A percentile compares a stretch with the other conserved stretches of the same genome.
These are phyloP conservation scores for Orthonevra nobilis DNA, from an alignment of 2,888 invertebrate species.

Conservation along the genomic window DNA sequence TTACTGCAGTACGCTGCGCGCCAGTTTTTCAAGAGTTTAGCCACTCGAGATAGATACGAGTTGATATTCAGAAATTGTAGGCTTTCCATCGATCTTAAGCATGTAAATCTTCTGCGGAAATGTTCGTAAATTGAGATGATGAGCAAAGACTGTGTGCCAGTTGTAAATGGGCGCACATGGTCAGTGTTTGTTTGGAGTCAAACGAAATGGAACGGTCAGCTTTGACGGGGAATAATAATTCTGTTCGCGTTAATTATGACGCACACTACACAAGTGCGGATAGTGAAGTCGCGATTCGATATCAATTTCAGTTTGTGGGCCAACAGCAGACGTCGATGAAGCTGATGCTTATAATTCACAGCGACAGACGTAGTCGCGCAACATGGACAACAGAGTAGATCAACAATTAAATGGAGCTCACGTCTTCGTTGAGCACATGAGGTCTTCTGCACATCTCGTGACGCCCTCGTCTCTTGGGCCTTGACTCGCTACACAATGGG, in stretches of 20 bases:
- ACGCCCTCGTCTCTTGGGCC: constrained; percentile 15
- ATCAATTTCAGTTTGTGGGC: constrained; percentile 51
- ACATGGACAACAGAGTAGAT: too few relatives aligned
- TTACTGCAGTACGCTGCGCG: too few relatives aligned
- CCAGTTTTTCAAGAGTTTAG: too few relatives aligned
- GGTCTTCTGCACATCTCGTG: constrained; percentile 23
- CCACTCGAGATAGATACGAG: background rate
- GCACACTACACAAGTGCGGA: constrained; percentile 30
- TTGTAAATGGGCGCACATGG: constrained; percentile 32
- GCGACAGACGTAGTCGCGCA: background rate
- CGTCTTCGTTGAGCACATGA: constrained; percentile 15
- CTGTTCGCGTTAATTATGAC: constrained; percentile 47
- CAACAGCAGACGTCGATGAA: constrained; percentile 1
- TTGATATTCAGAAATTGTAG: too few relatives aligned
- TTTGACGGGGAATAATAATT: constrained; percentile 36
- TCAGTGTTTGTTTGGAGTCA: constrained; percentile 38
- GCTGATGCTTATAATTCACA: background rate
- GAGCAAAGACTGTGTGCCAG: background rate
- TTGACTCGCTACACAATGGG: constrained; percentile 1
- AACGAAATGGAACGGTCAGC: constrained; percentile 38
- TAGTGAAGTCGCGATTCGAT: constrained; percentile 24
- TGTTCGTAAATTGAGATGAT: constrained; percentile 2
- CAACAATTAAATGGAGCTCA: constrained; percentile 35
- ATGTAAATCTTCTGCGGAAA: constrained; percentile 45
- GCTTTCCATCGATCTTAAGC: too few relatives aligned